Evolutionary conservation across 1,140 invertebrate genomes (phyloP), one percentile per base, ranked within the genome.

Genomic region (Eueides isabella): DNA sequence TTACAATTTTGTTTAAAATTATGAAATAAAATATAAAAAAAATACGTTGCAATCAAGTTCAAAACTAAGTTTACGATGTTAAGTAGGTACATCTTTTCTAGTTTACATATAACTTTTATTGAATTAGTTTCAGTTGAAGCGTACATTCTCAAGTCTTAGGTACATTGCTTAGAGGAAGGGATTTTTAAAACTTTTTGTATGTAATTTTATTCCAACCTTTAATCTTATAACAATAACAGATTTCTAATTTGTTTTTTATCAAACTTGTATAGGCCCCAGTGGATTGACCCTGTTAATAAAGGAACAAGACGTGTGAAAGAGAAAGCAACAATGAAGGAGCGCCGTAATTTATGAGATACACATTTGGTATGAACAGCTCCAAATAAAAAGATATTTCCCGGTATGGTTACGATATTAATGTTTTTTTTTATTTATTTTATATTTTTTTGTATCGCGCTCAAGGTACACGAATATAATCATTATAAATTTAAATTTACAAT

Each of bases 261-360:
- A 80, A 79, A 87, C 78, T 79, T 84, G 85, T 80, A 86, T 80
- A 86, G 79, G 73, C 84, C 85, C 85, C 75, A 80, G 85, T 78
- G 86, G 79, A 88, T 85, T 88, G 80, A 85, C 82, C 81, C 82
- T 76, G 83, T 89, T 90, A 89, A 92, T 89, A 89, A 91, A 89
- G 80, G 88, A 92, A 80, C 70, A 85, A 86, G 86, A 89, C 84
- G 86, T 84, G 77, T 71, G 83, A 86, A 75, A 84, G 87, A 89
- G 88, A 84, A 74, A 78, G 88, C 80, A 83, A 81, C 79, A 86
- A 77, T 84, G 80, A 89, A 92, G 89, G 86, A 91, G 87, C 83
- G 85, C 41, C 78, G 81, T 93, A 85, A 93, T 93, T 93, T 93
- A 93, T 93, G 89, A 75, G 87, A 90, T 92, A 91, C 91, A 93